Base-by-base conservation (phyloP, 2,113 vertebrate species). In the Forbesichthys agassizii region DNA sequence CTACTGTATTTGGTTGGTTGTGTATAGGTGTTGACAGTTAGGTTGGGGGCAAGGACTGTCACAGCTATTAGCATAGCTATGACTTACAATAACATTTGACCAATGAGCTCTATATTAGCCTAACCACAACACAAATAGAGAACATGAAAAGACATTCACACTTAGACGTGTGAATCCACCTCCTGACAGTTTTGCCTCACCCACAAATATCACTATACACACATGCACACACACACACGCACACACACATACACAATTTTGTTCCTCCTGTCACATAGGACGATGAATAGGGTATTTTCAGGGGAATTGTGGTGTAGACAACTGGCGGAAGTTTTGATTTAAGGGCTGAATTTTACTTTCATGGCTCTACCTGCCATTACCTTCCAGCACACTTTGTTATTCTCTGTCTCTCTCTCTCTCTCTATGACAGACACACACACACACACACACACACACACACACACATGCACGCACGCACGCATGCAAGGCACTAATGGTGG, bases 251-350 rank as follows among this genome's bases (percentile, higher is more conserved):
- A 68, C 52, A 69, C 7, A 4, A 1, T 33, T 71, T 47, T 63
- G 55, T 36, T 77, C 65, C 53, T 16, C 18, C 63, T 78, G 83
- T 86, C 81, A 79, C 11, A 1, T 18, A 58, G 16, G 66, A 63
- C 61, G 75, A 90, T 87, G 47, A 73, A 88, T 82, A 51, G 61
- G 78, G 54, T 70, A 68, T 80, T 27, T 52, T 5, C 66, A 73
- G 61, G 69, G 9, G 16, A 82, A 76, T 68, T 68, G 57, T 61
- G 14, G 56, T 52, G 67, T 20, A 53, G 79, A 88, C 86, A 89
- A 78, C 68, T 64, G 66, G 71, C 51, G 80, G 83, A 89, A 83
- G 82, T 87, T 88, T 82, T 83, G 81, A 89, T 87, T 86, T 88
- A 90, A 83, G 69, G 74, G 74, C 82, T 74, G 75, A 81, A 82